These are phyloP conservation scores for Falco berigora DNA, from an alignment of 2,797 vertebrate species.

Conservation along the genomic window DNA sequence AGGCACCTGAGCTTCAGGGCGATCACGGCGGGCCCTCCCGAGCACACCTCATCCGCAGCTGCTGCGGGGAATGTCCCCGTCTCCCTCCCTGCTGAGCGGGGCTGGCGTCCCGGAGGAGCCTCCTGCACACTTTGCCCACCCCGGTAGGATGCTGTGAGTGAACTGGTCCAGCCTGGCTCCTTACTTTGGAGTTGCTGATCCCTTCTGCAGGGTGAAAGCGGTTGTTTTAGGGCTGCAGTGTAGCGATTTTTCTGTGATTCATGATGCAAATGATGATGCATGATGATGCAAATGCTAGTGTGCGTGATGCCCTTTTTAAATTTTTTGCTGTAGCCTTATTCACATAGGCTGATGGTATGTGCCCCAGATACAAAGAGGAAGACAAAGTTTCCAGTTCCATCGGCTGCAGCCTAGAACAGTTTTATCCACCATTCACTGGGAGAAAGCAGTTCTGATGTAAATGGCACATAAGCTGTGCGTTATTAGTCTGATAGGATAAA, in stretches of 20 bases:
- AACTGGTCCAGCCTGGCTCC: neutral
- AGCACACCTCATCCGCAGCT: neutral
- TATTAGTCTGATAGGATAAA: constrained; percentile 1
- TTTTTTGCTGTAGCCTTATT: neutral
- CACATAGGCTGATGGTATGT: neutral
- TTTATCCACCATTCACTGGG: neutral
- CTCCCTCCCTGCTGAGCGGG: neutral
- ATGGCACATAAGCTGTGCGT: neutral
- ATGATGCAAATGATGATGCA: neutral
- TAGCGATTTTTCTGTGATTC: neutral
- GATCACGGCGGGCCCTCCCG: accelerated
- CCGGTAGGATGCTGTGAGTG: neutral
- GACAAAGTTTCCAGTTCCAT: neutral
- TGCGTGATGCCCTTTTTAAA: neutral
- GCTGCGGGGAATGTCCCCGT: neutral
- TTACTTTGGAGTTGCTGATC: neutral
- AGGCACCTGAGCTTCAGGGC: neutral
- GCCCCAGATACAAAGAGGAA: constrained; percentile 3
- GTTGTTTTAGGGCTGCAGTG: neutral
- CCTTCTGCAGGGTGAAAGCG: neutral
- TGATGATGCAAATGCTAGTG: neutral
- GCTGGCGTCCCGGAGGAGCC: neutral
- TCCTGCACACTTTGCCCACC: neutral
- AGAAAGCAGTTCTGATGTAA: constrained; percentile 17
- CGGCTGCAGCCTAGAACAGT: constrained; percentile 14